Percentiles rank a stretch among this genome's conserved stretches.
Evolutionary conservation across 1,140 invertebrate species (phyloP).

Genomic region (Heliconius nattereri): DNA sequence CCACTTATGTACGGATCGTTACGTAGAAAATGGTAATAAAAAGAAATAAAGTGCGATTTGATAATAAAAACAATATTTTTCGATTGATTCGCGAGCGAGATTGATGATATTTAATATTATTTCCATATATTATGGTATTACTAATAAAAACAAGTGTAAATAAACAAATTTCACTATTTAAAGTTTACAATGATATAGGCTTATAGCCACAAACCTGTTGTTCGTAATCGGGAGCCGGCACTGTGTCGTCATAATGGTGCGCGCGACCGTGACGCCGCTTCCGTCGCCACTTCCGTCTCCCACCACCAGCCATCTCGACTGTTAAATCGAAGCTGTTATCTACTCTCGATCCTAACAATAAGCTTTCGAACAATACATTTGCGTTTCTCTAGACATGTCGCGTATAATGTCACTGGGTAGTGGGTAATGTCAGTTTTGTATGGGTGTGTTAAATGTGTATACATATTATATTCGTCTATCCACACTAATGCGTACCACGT

Average conservation of each 20-base stretch:
- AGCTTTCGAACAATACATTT: constrained; percentile 29
- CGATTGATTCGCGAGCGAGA: too few relatives aligned
- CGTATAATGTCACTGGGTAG: constrained; percentile 12
- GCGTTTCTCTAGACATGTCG: constrained; percentile 28
- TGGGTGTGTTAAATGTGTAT: background rate
- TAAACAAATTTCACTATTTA: constrained; percentile 15
- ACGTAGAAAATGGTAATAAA: background rate
- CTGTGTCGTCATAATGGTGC: constrained; percentile 64
- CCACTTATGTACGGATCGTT: background rate
- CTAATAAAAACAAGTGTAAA: background rate
- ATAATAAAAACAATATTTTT: too few relatives aligned
- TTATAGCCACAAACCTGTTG: constrained; percentile 38
- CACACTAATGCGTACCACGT: too few relatives aligned
- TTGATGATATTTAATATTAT: background rate
- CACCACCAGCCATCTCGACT: constrained; percentile 45
- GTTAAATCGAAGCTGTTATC: constrained; percentile 39
- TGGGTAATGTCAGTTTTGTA: background rate
- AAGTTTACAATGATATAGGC: constrained; percentile 20
- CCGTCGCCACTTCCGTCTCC: constrained; percentile 72
- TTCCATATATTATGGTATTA: background rate
- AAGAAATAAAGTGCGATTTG: too few relatives aligned
- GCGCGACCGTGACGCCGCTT: constrained; percentile 71
- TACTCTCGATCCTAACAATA: constrained; percentile 33
- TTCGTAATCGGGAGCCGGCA: constrained; percentile 41
- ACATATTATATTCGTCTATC: background rate